phyloP scores from a whole-genome alignment of 1,140 invertebrate genomes.

The Drosophila orosa region DNA sequence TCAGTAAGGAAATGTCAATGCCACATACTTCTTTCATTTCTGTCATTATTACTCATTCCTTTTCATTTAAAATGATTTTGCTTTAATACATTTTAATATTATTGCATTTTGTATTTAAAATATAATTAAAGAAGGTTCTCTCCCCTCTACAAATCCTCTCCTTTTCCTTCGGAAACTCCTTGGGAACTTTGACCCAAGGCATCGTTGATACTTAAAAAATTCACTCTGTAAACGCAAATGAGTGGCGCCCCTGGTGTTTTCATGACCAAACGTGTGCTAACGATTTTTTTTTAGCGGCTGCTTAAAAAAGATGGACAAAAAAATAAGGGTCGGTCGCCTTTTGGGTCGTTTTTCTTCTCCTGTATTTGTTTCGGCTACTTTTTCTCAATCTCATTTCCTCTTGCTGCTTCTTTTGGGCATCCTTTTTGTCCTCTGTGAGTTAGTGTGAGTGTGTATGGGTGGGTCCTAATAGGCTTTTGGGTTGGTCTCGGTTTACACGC shows the following conservation, averaged over 20 bases:
- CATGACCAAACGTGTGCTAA: constrained; percentile 48
- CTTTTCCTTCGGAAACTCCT: not conserved
- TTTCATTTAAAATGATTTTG: not conserved
- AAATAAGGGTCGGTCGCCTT: constrained; percentile 39
- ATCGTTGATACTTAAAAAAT: constrained; percentile 38
- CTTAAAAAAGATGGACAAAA: constrained; percentile 34
- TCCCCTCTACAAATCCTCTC: not conserved
- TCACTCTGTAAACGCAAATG: constrained; percentile 34
- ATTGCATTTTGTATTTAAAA: constrained; percentile 41
- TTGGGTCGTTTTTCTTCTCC: constrained; percentile 5
- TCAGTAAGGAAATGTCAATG: too few species aligned
- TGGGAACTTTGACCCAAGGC: constrained; percentile 8
- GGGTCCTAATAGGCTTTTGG: constrained; percentile 71
- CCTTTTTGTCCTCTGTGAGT: constrained; percentile 19
- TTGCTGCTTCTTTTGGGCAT: constrained; percentile 16
- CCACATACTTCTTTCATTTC: not conserved
- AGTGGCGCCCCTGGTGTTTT: constrained; percentile 27
- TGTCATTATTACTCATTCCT: not conserved
- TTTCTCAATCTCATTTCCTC: constrained; percentile 30
- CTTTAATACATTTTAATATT: constrained; percentile 4
- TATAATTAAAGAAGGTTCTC: constrained; percentile 41
- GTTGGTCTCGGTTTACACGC: constrained; percentile 50
- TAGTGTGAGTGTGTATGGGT: constrained; percentile 21
- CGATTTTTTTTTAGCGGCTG: constrained; percentile 58
- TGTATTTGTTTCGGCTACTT: constrained; percentile 26